Base-by-base conservation (phyloP, 2,797 vertebrate genomes). In the Trematomus bernacchii region DNA sequence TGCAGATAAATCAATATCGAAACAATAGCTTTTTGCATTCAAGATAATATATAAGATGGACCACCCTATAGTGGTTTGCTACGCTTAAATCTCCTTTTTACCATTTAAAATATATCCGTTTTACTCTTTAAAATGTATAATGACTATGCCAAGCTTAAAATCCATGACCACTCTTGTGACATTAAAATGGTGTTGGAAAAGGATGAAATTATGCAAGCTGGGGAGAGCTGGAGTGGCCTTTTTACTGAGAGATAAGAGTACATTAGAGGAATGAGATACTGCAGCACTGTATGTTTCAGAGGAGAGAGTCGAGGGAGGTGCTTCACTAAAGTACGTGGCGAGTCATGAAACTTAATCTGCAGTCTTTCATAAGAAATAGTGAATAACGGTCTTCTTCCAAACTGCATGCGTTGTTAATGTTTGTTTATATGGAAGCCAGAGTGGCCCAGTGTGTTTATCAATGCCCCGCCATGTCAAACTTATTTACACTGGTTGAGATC, bases 401-500 rank as follows among this genome's bases (percentile, higher is more conserved):
- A 72, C 65, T 61, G 46, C 11, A 68, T 8, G 21, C 71, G 48
- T 37, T 71, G 18, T 37, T 33, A 2, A 27, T 61, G n/a, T 71
- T 66, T 81, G 62, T 68, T 75, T 44, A 65, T 53, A 70, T 47
- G 30, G 61, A 37, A 58, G 55, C 21, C 59, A 19, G 48, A 37
- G 19, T 63, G 61, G 63, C 58, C 50, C 62, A 44, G 67, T 73
- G 77, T 85, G 59, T 84, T 83, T 52, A 81, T 82, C 69, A 72
- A 40, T 50, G 75, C 80, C 73, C 30, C 53, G 42, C 46, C 67
- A 74, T 70, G 84, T 86, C 80, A 85, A 78, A 88, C 51, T 73
- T 77, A 82, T 82, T 86, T 73, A 71, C 63, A 33, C 70, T 57
- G 21, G 40, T 50, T 81, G 47, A 77, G 80, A 85, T 73, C 68